Evolutionary conservation across 1,140 invertebrate genomes (phyloP).

Genomic region (Galleria mellonella): DNA sequence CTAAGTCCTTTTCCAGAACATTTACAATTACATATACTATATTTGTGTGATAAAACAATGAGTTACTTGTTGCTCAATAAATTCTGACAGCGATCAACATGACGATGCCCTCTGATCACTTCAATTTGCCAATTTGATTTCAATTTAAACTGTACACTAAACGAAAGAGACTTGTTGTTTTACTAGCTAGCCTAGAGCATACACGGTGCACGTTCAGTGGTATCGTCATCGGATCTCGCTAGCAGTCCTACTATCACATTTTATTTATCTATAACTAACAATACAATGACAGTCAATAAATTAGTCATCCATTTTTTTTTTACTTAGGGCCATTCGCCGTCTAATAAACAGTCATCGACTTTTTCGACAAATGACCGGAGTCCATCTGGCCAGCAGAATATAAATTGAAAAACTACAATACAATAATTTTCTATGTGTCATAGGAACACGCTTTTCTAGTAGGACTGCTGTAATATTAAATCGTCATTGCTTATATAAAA

Average conservation of each 20-base stretch:
- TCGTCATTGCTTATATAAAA: conserved; percentile 39
- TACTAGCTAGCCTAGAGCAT: not conserved
- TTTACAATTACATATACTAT: conserved; percentile 36
- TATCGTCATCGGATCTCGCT: conserved; percentile 27
- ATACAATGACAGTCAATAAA: conserved; percentile 58
- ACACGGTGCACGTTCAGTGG: conserved; percentile 15
- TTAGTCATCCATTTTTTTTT: conserved; percentile 16
- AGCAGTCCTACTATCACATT: conserved; percentile 59
- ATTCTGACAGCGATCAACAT: conserved; percentile 6
- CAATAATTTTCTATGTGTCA: conserved; percentile 5
- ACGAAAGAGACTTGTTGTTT: conserved; percentile 1
- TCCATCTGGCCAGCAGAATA: conserved; percentile 35
- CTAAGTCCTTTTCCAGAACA: conserved; percentile 33
- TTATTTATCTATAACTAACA: conserved; percentile 39
- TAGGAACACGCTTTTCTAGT: conserved; percentile 20
- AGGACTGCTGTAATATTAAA: conserved; percentile 47
- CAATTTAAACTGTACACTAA: conserved; percentile 3
- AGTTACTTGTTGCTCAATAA: conserved; percentile 7
- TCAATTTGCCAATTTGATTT: conserved; percentile 7
- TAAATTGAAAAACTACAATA: conserved; percentile 9
- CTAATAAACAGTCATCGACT: not conserved
- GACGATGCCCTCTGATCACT: conserved; percentile 11
- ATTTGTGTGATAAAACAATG: conserved; percentile 39
- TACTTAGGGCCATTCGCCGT: conserved; percentile 5
- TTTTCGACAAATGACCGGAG: not conserved